phyloP scores from a whole-genome alignment of 53 echinoderm and acorn worm species.

The Stichopus horrens region DNA sequence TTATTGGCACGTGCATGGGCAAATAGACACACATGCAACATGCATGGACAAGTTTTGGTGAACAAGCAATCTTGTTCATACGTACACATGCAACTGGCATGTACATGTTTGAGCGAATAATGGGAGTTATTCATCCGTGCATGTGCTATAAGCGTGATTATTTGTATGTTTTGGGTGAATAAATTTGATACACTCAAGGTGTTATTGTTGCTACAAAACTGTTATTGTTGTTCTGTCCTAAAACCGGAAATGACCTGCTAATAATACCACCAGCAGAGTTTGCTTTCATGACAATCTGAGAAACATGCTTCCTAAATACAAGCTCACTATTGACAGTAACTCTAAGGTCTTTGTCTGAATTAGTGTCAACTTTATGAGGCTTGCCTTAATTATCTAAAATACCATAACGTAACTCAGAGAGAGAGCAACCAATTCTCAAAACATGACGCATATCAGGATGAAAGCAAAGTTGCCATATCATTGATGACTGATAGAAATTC shows the following conservation, averaged over 20 bases:
- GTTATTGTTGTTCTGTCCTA: not conserved
- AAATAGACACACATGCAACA: too few species aligned
- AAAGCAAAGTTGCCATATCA: not conserved
- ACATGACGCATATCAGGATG: constrained; percentile 11
- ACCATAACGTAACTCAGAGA: not conserved
- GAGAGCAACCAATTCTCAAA: not conserved
- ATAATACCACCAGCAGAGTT: not conserved
- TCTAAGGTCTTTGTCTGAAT: not conserved
- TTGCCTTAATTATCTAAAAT: not conserved
- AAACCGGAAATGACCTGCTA: not conserved
- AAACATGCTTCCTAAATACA: not conserved
- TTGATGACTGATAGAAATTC: not conserved
- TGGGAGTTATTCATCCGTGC: too few species aligned
- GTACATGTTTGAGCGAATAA: too few species aligned
- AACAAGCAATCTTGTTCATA: too few species aligned
- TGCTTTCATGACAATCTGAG: not conserved
- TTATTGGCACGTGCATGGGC: too few species aligned
- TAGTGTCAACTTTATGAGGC: not conserved
- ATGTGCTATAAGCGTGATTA: too few species aligned
- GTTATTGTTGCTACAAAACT: not conserved
- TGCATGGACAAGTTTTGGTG: too few species aligned
- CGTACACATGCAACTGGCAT: too few species aligned
- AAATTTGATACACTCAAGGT: too few species aligned
- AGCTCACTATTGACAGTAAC: not conserved
- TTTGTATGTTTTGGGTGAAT: too few species aligned